Percentiles rank a stretch among this genome's conserved stretches.
phyloP scores from a whole-genome alignment of 64 coral and sea anemone genomes.

The Hydrozoanthus tunicans region DNA sequence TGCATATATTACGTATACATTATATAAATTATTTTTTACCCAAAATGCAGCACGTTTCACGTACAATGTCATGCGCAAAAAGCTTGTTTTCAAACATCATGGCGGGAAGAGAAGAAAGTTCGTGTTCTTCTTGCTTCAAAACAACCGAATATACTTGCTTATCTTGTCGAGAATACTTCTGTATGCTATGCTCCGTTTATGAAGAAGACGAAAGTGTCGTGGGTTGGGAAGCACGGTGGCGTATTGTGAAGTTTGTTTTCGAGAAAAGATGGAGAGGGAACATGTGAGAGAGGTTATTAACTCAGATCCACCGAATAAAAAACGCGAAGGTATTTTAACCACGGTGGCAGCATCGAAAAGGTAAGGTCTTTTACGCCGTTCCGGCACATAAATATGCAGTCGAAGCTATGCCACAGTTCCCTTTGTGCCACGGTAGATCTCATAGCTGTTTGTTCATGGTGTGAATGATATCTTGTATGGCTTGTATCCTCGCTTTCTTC shows the following conservation, averaged over 20 bases:
- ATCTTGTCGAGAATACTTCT: constrained; percentile 23
- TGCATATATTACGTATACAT: constrained; percentile 18
- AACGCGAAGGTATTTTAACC: constrained; percentile 6
- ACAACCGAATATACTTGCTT: constrained; percentile 45
- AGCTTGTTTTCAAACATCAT: constrained; percentile 33
- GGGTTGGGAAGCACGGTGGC: constrained; percentile 25
- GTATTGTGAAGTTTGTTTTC: constrained; percentile 19
- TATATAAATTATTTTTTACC: constrained; percentile 28
- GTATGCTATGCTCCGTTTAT: constrained; percentile 23
- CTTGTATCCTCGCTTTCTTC: background rate
- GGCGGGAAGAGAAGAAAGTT: constrained; percentile 20
- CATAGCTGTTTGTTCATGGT: constrained; percentile 22
- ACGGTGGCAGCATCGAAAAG: constrained; percentile 14
- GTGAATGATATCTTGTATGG: constrained; percentile 3
- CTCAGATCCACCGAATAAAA: constrained; percentile 20
- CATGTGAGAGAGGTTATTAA: background rate
- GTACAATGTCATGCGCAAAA: constrained; percentile 20
- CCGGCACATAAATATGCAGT: background rate
- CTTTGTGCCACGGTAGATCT: too few relatives aligned
- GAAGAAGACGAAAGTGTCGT: constrained; percentile 31
- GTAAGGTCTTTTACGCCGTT: constrained; percentile 19
- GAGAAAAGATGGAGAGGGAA: constrained; percentile 13
- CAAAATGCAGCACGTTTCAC: constrained; percentile 20
- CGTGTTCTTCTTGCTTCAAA: constrained; percentile 30
- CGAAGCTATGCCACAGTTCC: background rate